Evolutionary conservation across 1,140 invertebrate species (phyloP), one percentile per base, ranked within the genome.

Genomic region (Cydia strobilella): DNA sequence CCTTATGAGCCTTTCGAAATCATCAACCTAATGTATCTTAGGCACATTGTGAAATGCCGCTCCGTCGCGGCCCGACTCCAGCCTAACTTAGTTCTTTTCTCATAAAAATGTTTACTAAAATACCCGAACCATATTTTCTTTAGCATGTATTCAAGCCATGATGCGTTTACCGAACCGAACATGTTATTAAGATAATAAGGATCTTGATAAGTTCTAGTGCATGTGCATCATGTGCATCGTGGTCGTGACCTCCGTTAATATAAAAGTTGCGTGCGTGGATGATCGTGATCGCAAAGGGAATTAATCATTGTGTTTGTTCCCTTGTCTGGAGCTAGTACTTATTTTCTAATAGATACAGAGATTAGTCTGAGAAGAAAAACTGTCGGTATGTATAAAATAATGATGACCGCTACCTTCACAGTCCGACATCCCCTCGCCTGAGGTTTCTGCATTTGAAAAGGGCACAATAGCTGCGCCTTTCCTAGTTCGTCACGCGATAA

Each of bases 281-380:
- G 62, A 31, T 65, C 62, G 12, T 65, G 62, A 59, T 62, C 62
- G 23, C 3, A 2, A 27, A 65, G 62, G 23, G 62, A 4, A 0
- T 31, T 25, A 65, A 65, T 65, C 62, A 65, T 72, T 72, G 39
- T 72, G 45, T 72, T 72, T 59, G 51, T 59, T 18, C 51, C 51
- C 18, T 59, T 59, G 51, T 5, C n/a, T 15, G 15, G 15, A 51
- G n/a, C 48, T 3, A 51, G 48, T 51, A 51, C 48, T 51, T 51
- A n/a, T 15, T 51, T 15, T 51, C n/a, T 6, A 42, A 42, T 15
- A 51, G 48, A 6, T 51, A 51, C 13, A 51, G n/a, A n/a, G 15
- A 18, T 18, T n/a, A n/a, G n/a, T n/a, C n/a, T n/a, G n/a, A n/a
- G n/a, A 48, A 12, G 3, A 48, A 48, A n/a, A 51, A 51, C 48